Conservation (phyloP, 2,113 vertebrate genomes). For the Mobula birostris region DNA sequence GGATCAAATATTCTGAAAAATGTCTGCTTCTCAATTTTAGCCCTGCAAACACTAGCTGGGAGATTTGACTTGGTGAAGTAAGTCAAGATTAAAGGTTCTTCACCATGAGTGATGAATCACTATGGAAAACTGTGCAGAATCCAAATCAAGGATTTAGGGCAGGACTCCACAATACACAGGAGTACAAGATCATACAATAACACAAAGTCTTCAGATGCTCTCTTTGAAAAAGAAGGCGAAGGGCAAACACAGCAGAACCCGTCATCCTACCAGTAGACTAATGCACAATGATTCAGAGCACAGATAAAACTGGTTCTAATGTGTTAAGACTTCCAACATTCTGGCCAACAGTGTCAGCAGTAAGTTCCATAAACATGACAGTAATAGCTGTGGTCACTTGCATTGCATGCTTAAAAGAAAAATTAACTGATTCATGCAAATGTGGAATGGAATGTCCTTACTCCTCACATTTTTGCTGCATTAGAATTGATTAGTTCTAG, state of each 20-base stretch:
- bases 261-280: not conserved
- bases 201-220: not conserved
- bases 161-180: not conserved
- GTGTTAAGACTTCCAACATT: not conserved
- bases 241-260: not conserved
- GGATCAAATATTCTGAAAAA: not conserved
- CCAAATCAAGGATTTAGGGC: not conserved
- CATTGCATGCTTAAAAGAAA: too few species aligned
- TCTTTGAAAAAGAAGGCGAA: not conserved
- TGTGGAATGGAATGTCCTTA: too few species aligned
- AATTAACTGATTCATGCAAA: too few species aligned
- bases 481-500: too few species aligned
- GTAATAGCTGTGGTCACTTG: too few species aligned
- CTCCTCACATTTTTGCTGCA: too few species aligned
- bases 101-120: not conserved
- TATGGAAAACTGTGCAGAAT: not conserved
- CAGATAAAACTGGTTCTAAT: not conserved
- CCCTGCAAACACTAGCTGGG: not conserved
- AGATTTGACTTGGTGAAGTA: not conserved
- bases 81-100: not conserved
- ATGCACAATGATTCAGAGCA: not conserved
- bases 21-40: not conserved
- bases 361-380: too few species aligned
- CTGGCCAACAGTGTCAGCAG: not conserved
- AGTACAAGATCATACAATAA: not conserved